Base-by-base conservation (phyloP, 2,888 invertebrate species). In the Lottia gigantea region DNA sequence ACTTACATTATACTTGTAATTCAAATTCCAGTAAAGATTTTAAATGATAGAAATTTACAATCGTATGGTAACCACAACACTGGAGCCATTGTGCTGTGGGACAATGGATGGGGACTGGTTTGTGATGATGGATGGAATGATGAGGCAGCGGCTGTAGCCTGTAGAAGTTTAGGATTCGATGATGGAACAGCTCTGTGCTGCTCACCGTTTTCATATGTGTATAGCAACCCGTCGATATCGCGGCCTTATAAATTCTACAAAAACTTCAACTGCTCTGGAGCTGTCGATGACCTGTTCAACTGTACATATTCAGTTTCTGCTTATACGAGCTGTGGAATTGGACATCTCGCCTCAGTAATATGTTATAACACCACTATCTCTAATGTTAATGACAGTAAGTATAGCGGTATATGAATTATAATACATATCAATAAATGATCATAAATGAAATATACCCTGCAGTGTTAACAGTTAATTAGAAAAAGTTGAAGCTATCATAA, bases 121-220 rank as follows among this genome's bases (percentile, higher is more conserved):
- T 81, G 81, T 71, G 81, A 81, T 69, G 76, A 76, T 11, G 78
- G 79, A 71, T 81, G 81, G 81, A 76, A 81, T 64, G 76, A 81
- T 49, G 75, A 65, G 7, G 74, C 78, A 12, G 81, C 81, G 4
- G 67, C 71, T 31, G 79, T 81, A 12, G 77, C 78, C 0, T 82
- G 82, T 69, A 70, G 67, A 62, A 75, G 79, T 62, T 69, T 77
- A 26, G 78, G 79, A n/a, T 82, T 89, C 93, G 93, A 14, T 88
- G 92, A 70, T 0, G 82, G 82, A 1, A 66, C 70, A 19, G 78
- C 80, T 7, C 77, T 79, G 65, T 79, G 81, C 23, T 65, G 65
- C 14, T 65, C 65, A 15, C 15, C 8, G n/a, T 45, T 65, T 19
- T 25, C 31, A 3, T 8, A 2, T 64, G 6, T 19, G n/a, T 0